Conservation (phyloP, 92 coral and sea anemone genomes). For the Blastomussa wellsi region DNA sequence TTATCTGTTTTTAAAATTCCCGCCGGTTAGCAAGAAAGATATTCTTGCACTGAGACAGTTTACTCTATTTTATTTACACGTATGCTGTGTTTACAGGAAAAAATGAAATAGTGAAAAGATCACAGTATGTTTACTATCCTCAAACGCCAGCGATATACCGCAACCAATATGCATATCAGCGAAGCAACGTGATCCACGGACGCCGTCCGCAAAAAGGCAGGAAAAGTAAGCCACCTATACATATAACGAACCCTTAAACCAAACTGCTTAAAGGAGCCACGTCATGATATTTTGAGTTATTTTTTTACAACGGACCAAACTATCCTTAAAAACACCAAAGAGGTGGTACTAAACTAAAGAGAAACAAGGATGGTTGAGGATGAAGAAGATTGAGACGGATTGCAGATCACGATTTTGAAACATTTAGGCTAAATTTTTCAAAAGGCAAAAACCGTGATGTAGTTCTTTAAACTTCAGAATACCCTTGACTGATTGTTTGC, state of each 20-base stretch:
- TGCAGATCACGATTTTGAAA: too few species aligned
- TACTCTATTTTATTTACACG: background rate
- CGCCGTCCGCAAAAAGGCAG: background rate
- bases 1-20: too few species aligned
- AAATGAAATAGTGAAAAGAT: constrained; percentile 14
- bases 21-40: too few species aligned
- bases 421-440: too few species aligned
- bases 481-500: background rate
- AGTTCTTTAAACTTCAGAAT: too few species aligned
- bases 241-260: background rate
- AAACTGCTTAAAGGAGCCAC: background rate
- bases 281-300: too few species aligned
- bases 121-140: constrained; percentile 29
- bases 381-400: too few species aligned
- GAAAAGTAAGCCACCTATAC: background rate
- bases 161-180: background rate
- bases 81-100: constrained; percentile 8
- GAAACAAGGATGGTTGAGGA: too few species aligned
- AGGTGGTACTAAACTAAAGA: too few species aligned
- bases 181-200: constrained; percentile 24
- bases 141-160: background rate
- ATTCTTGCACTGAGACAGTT: background rate
- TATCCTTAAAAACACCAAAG: too few species aligned
- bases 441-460: too few species aligned
- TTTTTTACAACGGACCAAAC: too few species aligned